phyloP scores from a whole-genome alignment of 1,140 invertebrate genomes.

The fruit fly (Drosophila melanogaster) region Release_6_plus_ISO1_MT NT_033779.5:3020001-3020500 shows the following conservation, averaged over 20 bases:
- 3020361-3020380: constrained; percentile 86
- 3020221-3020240: constrained; percentile 85
- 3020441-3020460: constrained; percentile 22
- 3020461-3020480: background rate
- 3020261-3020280: constrained; percentile 91
- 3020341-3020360: constrained; percentile 90
- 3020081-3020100: constrained; percentile 39
- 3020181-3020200: constrained; percentile 89
- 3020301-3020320: constrained; percentile 89
- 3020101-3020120: constrained; percentile 69
- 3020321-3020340: constrained; percentile 91
- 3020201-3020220: constrained; percentile 90
- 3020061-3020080: constrained; percentile 15
- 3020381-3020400: constrained; percentile 1
- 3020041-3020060: constrained; percentile 50
- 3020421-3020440: background rate
- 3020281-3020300: constrained; percentile 92
- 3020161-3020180: constrained; percentile 89
- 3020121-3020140: constrained; percentile 86
- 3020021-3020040: constrained; percentile 71
- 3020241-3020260: constrained; percentile 93
- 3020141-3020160: constrained; percentile 90
- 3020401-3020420: background rate
- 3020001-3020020: constrained; percentile 77
- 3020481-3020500: constrained; percentile 6